Conservation (phyloP, 2,888 invertebrate genomes). For the Apotomis capreana region DNA sequence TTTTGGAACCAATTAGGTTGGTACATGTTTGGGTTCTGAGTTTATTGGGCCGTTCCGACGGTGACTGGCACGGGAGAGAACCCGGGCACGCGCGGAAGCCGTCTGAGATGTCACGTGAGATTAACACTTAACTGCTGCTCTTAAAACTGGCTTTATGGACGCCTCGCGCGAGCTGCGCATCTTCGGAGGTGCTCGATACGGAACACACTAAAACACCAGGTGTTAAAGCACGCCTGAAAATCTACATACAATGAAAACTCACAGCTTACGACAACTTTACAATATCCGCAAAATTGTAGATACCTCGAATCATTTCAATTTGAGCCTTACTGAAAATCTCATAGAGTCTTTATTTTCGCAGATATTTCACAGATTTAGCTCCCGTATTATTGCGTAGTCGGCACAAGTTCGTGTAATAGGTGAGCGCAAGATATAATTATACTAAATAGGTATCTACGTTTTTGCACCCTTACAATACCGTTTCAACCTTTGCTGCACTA, state of each 20-base stretch:
- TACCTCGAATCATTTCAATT: neutral
- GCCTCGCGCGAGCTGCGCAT: constrained; percentile 24
- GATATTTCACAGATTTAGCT: no score
- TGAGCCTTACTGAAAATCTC: neutral
- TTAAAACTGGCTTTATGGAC: constrained; percentile 45
- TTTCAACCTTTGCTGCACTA: no score
- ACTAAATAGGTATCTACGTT: no score
- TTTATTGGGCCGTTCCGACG: constrained; percentile 6
- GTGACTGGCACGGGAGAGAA: constrained; percentile 32
- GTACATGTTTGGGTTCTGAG: constrained; percentile 32
- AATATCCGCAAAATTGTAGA: neutral
- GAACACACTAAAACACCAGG: neutral
- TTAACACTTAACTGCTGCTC: constrained; percentile 37
- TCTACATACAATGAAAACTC: neutral
- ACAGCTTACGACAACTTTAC: neutral
- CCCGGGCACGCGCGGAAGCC: constrained; percentile 24
- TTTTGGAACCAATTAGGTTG: constrained; percentile 42
- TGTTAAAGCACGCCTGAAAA: neutral
- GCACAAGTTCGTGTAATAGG: neutral
- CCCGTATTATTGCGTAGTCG: neutral
- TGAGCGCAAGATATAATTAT: no score
- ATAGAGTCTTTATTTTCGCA: neutral
- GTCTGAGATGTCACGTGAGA: constrained; percentile 40
- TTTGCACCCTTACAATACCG: no score
- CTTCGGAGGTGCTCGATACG: neutral